phyloP scores from a whole-genome alignment of 1,140 invertebrate genomes.

The Bicyclus anynana region DNA sequence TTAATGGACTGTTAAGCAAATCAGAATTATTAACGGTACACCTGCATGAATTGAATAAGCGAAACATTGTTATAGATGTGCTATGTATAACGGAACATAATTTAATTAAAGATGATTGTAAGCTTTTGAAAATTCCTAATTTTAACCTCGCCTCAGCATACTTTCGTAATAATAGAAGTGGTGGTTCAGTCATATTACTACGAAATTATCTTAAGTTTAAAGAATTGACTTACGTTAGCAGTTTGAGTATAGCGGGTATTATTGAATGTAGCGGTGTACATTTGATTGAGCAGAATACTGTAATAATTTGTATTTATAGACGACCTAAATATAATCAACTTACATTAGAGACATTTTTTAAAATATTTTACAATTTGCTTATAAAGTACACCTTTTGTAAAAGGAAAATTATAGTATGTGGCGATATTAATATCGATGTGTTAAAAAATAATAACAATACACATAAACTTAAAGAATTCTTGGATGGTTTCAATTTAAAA shows the following conservation, averaged over 20 bases:
- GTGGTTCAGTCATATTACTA: no score
- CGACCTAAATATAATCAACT: neutral
- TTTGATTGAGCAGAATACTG: neutral
- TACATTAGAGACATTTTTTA: neutral
- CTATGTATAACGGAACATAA: neutral
- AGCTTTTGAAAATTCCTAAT: no score
- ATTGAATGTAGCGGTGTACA: neutral
- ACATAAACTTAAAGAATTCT: neutral
- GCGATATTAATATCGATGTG: neutral
- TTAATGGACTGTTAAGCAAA: neutral
- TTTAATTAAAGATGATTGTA: no score
- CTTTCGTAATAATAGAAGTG: neutral
- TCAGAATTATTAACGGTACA: neutral
- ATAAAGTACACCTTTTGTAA: neutral
- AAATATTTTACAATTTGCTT: neutral
- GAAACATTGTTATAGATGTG: neutral
- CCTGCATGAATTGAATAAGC: neutral
- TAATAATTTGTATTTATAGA: neutral
- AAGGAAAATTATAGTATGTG: neutral
- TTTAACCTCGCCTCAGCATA: neutral
- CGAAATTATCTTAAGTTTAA: no score
- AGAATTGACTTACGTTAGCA: no score
- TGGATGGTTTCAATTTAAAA: no score
- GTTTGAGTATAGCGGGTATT: no score
- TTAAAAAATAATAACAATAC: neutral